phyloP scores from a whole-genome alignment of 2,113 vertebrate species.

The Amblyornis subalaris region DNA sequence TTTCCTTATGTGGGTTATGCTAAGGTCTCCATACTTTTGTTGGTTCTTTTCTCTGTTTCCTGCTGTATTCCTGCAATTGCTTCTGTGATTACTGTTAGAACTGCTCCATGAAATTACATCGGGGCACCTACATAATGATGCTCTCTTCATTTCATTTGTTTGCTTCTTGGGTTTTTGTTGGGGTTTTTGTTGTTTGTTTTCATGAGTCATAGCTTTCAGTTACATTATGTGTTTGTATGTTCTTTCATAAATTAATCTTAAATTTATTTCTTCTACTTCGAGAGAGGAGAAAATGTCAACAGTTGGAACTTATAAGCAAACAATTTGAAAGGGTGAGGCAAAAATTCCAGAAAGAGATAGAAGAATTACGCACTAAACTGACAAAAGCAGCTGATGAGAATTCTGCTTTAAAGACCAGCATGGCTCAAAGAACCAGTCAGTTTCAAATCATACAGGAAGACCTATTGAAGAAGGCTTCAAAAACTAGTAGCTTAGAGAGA shows the following conservation, averaged over 20 bases:
- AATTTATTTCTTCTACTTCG: constrained; percentile 23
- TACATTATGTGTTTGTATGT: neutral
- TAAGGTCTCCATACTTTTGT: neutral
- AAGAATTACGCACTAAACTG: constrained; percentile 79
- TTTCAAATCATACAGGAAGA: constrained; percentile 89
- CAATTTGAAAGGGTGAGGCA: constrained; percentile 76
- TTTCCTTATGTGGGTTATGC: neutral
- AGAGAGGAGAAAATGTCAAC: constrained; percentile 75
- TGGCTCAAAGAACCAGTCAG: constrained; percentile 86
- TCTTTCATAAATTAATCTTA: neutral
- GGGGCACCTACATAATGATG: neutral
- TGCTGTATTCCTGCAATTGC: neutral
- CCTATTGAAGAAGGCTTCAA: constrained; percentile 83
- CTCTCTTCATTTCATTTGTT: neutral
- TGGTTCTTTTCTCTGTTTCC: neutral
- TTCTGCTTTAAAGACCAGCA: constrained; percentile 81
- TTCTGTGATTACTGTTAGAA: neutral
- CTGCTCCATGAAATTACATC: neutral
- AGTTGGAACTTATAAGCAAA: constrained; percentile 74
- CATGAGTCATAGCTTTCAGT: neutral
- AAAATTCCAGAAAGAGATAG: constrained; percentile 71
- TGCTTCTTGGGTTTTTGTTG: neutral
- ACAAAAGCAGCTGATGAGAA: constrained; percentile 81
- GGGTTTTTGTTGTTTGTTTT: neutral
- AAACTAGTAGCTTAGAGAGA: constrained; percentile 77